Base-by-base conservation (phyloP, 2,797 vertebrate genomes). In the Monodelphis domestica region DNA sequence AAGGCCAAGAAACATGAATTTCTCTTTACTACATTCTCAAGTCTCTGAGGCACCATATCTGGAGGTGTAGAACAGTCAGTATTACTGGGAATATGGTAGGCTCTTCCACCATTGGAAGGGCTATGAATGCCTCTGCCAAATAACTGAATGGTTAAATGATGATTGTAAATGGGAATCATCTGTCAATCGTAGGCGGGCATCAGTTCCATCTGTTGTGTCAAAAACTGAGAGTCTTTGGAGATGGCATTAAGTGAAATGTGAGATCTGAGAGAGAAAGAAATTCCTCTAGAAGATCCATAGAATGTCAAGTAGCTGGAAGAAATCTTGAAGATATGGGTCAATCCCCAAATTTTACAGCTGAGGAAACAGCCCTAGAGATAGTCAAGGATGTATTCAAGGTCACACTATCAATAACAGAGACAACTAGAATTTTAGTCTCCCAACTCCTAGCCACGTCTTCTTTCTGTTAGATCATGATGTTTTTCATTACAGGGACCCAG, bases 151-250 rank as follows among this genome's bases (percentile, higher is more conserved):
- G 87, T 95, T 95, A 90, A 91, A 95, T 88, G 92, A 28, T 94
- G 93, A 90, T 93, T 95, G 90, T 70, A 94, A 94, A 92, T 89
- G 95, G 96, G 94, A 91, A 57, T 97, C 96, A 91, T 96, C 94
- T 95, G 93, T 93, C 95, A 88, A 63, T 53, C 2, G 78, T 96
- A 91, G 95, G 96, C 10, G 21, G 89, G 57, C 59, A 89, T 57
- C 33, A 51, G 70, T 55, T 94, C 96, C 95, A 95, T 96, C 95
- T 97, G 95, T 93, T 89, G 26, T 55, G 33, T 91, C 92, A 84
- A 70, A 33, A 95, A 88, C 54, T 78, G 4, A 4, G 88, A 56
- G 54, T 6, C 6, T 90, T 0, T 90, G 92, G 90, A 96, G 89
- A 70, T 90, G 96, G 94, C 50, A 12, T 88, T 59, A 38, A 54